Base-by-base conservation (phyloP, 1,140 invertebrate species). In the Drosophila truncata region DNA sequence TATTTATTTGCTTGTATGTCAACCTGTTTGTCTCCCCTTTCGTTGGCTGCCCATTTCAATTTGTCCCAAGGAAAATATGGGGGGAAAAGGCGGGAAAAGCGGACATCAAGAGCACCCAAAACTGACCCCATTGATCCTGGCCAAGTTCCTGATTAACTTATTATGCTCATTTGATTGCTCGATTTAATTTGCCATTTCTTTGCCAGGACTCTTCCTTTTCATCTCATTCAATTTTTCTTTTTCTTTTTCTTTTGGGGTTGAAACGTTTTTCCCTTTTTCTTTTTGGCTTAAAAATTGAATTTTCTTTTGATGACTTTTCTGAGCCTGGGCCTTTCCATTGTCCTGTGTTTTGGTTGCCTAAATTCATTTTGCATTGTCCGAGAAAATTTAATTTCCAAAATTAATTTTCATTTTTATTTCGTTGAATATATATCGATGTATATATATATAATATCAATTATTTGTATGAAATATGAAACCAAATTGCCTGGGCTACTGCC, bases 101-200 rank as follows among this genome's bases (percentile, higher is more conserved):
- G 54, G 42, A 44, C 18, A n/a, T 6, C 25, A 25, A 16, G 25
- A 49, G 52, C 52, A 25, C 52, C 52, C 52, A 55, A 50, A 57
- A 47, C 41, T 71, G 69, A 70, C 65, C 67, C 69, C 69, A 71
- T 71, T 71, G 69, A 58, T 58, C 66, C 77, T 52, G 67, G 58
- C 75, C 66, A 87, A 78, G 73, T 80, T 90, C 85, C 88, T 88
- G 84, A 88, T 88, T 88, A 88, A 88, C 84, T 87, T 90, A 88
- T 88, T 88, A 88, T 90, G 84, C 87, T 88, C 84, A 90, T 88
- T 88, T 88, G 84, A 88, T 88, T 88, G 84, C 84, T 84, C 84
- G 85, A 88, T 90, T 88, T 88, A 84, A 84, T 88, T 88, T 84
- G 71, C 84, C 80, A 80, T 80, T 78, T 73, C 81, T 59, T 72